Evolutionary conservation across 1,140 invertebrate species (phyloP).

Genomic region (Drosophila grimshawi): DNA sequence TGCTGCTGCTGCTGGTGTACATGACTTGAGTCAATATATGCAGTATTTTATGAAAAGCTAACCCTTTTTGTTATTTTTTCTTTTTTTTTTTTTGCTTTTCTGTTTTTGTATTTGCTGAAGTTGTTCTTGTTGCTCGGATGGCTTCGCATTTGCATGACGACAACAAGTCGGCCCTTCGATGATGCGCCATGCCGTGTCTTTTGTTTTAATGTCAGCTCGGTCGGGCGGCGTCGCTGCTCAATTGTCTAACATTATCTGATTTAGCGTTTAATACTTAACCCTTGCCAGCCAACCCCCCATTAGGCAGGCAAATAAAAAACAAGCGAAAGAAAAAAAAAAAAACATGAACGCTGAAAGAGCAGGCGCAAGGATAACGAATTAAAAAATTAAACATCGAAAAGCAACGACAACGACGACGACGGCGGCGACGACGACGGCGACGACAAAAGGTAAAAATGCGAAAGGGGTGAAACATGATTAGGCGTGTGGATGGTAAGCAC

Average conservation of each 20-base stretch:
- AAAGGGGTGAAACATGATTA: conserved; percentile 80
- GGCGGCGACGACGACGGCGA: conserved; percentile 38
- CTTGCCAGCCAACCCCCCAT: conserved; percentile 49
- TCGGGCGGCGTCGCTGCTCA: conserved; percentile 67
- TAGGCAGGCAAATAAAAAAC: conserved; percentile 30
- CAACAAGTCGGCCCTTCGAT: conserved; percentile 28
- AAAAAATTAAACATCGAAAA: conserved; percentile 84
- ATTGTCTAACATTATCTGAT: conserved; percentile 83
- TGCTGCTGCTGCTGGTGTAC: conserved; percentile 53
- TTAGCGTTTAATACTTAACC: conserved; percentile 81
- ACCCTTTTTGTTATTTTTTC: conserved; percentile 61
- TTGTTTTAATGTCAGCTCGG: conserved; percentile 77
- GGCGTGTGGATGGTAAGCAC: conserved; percentile 52
- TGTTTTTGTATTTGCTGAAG: conserved; percentile 10
- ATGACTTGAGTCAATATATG: conserved; percentile 82
- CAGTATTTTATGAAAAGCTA: conserved; percentile 73
- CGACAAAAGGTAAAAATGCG: conserved; percentile 52
- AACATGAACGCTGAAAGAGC: conserved; percentile 31
- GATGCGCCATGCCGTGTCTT: conserved; percentile 46
- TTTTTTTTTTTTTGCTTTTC: background rate
- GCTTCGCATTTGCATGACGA: conserved; percentile 64
- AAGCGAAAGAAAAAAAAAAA: conserved; percentile 15
- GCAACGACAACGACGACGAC: conserved; percentile 59
- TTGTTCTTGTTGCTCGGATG: conserved; percentile 21
- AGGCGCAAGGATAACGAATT: conserved; percentile 82